Conservation (phyloP, 2,888 invertebrate genomes). For the Pedicia rivosa region DNA sequence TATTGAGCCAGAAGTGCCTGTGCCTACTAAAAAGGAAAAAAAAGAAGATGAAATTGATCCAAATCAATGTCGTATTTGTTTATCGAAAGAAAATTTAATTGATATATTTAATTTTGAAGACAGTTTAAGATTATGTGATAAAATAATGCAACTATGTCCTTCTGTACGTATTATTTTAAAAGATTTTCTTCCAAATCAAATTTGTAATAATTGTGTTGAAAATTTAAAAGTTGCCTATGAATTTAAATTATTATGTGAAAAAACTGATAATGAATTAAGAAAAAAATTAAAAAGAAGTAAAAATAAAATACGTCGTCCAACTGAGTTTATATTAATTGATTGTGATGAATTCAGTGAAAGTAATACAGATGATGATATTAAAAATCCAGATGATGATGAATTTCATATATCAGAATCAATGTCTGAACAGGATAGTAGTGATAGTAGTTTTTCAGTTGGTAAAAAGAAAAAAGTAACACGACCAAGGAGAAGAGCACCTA, state of each 20-base stretch:
- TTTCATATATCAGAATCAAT: slow-evolving; percentile 25
- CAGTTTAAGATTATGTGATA: slow-evolving; percentile 24
- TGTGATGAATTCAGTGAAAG: slow-evolving; percentile 18
- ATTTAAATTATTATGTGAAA: slow-evolving; percentile 26
- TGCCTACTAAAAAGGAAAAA: slow-evolving; percentile 5
- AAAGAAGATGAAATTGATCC: slow-evolving; percentile 19
- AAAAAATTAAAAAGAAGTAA: slow-evolving; percentile 27
- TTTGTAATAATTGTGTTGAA: slow-evolving; percentile 26
- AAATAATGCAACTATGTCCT: slow-evolving; percentile 29
- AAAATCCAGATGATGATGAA: slow-evolving; percentile 23
- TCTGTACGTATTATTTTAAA: slow-evolving; percentile 25
- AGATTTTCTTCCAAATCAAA: slow-evolving; percentile 30
- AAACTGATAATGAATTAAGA: slow-evolving; percentile 27
- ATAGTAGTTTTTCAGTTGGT: slow-evolving; percentile 15
- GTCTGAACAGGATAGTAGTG: slow-evolving; percentile 20
- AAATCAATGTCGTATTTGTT: slow-evolving; percentile 28
- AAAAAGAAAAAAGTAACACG: slow-evolving; percentile 14
- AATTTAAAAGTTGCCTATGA: slow-evolving; percentile 28
- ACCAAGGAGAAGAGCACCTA: slow-evolving; percentile 10
- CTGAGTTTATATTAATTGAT: slow-evolving; percentile 28
- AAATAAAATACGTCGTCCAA: slow-evolving; percentile 24
- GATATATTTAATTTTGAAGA: slow-evolving; percentile 24
- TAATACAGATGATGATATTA: slow-evolving; percentile 18
- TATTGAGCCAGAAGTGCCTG: background rate
- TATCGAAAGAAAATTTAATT: slow-evolving; percentile 20